Evolutionary conservation across 2,888 invertebrate genomes (phyloP), one percentile per base, ranked within the genome.

Genomic region (Drosophila neutralis): DNA sequence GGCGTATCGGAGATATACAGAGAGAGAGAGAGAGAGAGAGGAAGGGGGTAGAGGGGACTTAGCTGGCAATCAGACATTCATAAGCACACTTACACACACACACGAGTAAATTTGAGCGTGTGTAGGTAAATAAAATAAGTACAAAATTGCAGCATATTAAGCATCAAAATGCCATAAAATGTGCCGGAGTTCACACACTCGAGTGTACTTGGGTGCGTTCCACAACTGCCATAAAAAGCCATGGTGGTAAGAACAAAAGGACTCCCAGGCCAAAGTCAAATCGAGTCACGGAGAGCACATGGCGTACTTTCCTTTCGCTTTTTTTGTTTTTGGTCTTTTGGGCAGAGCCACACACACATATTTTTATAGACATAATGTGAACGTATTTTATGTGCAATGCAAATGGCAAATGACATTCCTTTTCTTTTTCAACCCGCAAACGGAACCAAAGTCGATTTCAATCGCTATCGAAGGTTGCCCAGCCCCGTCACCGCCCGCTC

Each of bases 381-480:
- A 36, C 56, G 54, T 42, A 48, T 68, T 69, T 60, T 57, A 60
- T 60, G 71, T 57, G 77, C 68, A 77, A 88, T 90, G 87, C 88
- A 90, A 90, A 87, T 89, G 76, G 68, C 88, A 90, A 90, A 80
- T 88, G 87, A 87, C 91, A 87, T 86, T 78, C 71, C 64, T 33
- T 71, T 70, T 21, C 15, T 24, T n/a, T 35, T 24, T 60, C 64
- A 73, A 65, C 65, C 82, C 62, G 59, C 58, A 18, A 18, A 45
- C 67, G 76, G 73, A 80, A 80, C 75, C 87, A 87, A 90, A 80
- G 90, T 89, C 89, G 73, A 87, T 78, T 80, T 58, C 67, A 80
- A 90, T 86, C 74, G 84, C 53, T 62, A 58, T 21, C 84, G 77
- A 85, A 85, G 85, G 85, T 89, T 78, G 69, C 57, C 29, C 7